Evolutionary conservation across 2,113 vertebrate species (phyloP), one percentile per base, ranked within the genome.

Genomic region (Elgaria multicarinata): DNA sequence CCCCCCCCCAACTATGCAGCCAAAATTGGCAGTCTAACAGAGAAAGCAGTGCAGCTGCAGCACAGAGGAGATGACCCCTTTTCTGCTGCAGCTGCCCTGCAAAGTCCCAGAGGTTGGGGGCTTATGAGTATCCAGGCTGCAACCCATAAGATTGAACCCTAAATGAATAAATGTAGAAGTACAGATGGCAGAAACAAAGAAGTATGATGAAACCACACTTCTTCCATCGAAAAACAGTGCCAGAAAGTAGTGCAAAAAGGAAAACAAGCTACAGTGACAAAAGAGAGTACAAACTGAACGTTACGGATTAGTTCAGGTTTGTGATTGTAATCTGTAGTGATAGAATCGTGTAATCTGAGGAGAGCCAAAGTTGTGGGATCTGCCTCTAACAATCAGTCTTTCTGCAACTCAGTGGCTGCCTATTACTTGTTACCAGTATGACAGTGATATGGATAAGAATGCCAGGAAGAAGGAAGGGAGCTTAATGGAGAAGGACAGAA

Each of bases 401-500:
- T 13, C 77, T 88, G 62, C 39, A 92, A 58, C 83, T 93, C 12
- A 8, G 90, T 91, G 66, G 75, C 16, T 85, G 0, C 13, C 62
- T 91, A 64, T 94, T 94, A 88, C 26, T 92, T 87, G 85, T 67
- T 90, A 69, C 76, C 44, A 7, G 50, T 86, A 39, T 93, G 92
- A 92, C 66, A 83, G 74, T 81, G 82, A 86, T 90, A 90, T 55
- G 26, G 22, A 87, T 93, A 92, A 94, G 53, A 94, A 89, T 76
- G 62, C 90, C 78, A 85, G 87, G 46, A 90, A 89, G 87, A 93
- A 72, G 67, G 91, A 95, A 93, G 82, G 71, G 89, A 94, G 90
- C 88, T 94, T 93, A 95, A 95, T 77, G 22, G 91, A 86, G 94
- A 95, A 89, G 91, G 81, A 93, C 53, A 93, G 36, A 85, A 33